Percentiles rank a stretch among this genome's conserved stretches.
phyloP scores from a whole-genome alignment of 2,797 vertebrate genomes.

The Sarcoramphus papa region DNA sequence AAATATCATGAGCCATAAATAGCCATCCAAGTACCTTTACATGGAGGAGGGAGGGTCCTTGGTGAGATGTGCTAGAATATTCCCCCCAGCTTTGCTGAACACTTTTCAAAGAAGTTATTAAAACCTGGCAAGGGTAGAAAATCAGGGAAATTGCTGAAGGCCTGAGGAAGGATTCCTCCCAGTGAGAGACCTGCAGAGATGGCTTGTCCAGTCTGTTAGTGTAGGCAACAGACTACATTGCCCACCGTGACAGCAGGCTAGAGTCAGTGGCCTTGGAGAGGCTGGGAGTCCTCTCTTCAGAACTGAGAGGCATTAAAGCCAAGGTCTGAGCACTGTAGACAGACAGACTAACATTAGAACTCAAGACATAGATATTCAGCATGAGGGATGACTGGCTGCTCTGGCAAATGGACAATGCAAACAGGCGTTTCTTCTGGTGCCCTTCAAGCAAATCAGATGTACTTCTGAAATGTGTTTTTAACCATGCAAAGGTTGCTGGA shows the following conservation, averaged over 20 bases:
- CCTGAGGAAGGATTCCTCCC: not conserved
- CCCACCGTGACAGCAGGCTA: not conserved
- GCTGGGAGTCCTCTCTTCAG: not conserved
- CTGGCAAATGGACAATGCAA: not conserved
- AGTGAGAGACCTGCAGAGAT: not conserved
- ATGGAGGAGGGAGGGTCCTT: not conserved
- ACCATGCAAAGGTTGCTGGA: not conserved
- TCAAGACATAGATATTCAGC: not conserved
- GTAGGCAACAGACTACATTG: not conserved
- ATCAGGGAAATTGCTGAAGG: not conserved
- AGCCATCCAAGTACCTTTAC: not conserved
- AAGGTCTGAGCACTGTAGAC: not conserved
- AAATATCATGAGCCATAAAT: not conserved
- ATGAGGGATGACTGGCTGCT: not conserved
- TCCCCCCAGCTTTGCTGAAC: not conserved
- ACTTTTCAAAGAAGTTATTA: not conserved
- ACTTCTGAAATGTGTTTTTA: not conserved
- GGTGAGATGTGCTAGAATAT: not conserved
- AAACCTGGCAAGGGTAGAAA: not conserved
- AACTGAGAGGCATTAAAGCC: not conserved
- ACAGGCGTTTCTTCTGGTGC: fast-evolving
- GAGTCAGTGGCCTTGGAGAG: not conserved
- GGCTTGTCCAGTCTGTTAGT: not conserved
- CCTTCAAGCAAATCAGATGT: not conserved
- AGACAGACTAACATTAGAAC: not conserved